Evolutionary conservation across 2,797 vertebrate genomes (phyloP).

Genomic region (Sebastes vulpes): DNA sequence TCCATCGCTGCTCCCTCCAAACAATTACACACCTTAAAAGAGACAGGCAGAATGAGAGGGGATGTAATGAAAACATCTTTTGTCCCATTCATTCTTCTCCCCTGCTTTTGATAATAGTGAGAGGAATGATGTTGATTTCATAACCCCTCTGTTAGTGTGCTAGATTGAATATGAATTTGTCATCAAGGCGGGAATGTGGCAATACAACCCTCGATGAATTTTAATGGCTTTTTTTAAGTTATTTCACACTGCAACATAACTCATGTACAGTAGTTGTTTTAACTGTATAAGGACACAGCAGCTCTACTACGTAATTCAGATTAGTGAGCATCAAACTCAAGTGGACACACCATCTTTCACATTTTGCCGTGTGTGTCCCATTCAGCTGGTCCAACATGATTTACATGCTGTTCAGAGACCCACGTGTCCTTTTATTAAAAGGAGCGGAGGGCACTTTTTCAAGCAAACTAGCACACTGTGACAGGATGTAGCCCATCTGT

Average conservation of each 20-base stretch:
- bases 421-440: slow-evolving; percentile 50
- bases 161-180: slow-evolving; percentile 27
- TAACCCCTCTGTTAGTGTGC: slow-evolving; percentile 10
- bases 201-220: not conserved
- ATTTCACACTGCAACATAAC: not conserved
- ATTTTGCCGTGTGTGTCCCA: slow-evolving; percentile 4
- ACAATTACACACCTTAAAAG: slow-evolving; percentile 59
- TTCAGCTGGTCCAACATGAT: slow-evolving; percentile 31
- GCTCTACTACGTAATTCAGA: slow-evolving; percentile 4
- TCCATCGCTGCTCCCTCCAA: slow-evolving; percentile 61
- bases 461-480: slow-evolving; percentile 46
- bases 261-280: slow-evolving; percentile 8
- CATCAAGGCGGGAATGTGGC: not conserved
- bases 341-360: slow-evolving; percentile 7
- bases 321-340: slow-evolving; percentile 11
- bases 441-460: slow-evolving; percentile 41
- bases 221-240: not conserved
- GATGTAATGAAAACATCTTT: slow-evolving; percentile 27
- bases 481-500: slow-evolving; percentile 52
- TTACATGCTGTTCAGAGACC: slow-evolving; percentile 41
- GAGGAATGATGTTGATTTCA: slow-evolving; percentile 11
- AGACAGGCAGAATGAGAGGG: slow-evolving; percentile 31
- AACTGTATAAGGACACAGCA: not conserved
- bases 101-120: slow-evolving; percentile 15
- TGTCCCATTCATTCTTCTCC: not conserved